Evolutionary conservation across 2,888 invertebrate genomes (phyloP), one percentile per base, ranked within the genome.

Genomic region (Plagodis pulveraria): DNA sequence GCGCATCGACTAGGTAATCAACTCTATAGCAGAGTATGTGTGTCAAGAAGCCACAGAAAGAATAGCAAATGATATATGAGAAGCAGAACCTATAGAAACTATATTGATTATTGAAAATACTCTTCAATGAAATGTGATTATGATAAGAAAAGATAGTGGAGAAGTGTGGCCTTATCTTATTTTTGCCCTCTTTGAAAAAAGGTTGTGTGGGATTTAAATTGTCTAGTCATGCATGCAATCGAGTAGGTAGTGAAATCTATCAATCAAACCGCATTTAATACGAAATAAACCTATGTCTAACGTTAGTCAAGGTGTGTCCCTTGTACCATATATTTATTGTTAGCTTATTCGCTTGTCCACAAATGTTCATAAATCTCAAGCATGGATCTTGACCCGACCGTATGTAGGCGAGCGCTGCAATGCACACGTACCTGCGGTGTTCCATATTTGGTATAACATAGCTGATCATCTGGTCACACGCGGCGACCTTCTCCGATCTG

Each of bases 361-460:
- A 8, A 36, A 36, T 36, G 36, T 36, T 36, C 36, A 8, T 36
- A 36, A 36, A 36, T 8, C 6, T 9, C 36, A 9, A 8, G 36
- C 36, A 9, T 40, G 10, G 10, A 7, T 40, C 40, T 40, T 40
- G 40, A 40, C 40, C 40, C 10, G 8, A 10, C 8, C 8, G 36
- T 43, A 38, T 22, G 41, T 50, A 36, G 42, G 50, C 41, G 12
- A 36, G 36, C 38, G 9, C n/a, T 0, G 41, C 10, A 41, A 41
- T 41, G 10, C 40, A 40, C 10, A 40, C 50, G 47, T 57, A 52
- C 58, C 56, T 53, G 61, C 41, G 5, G 5, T 38, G 53, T 22
- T 50, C 60, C 54, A 35, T 58, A 50, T 55, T 50, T 43, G 54
- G 54, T 22, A 36, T 38, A 6, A 34, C 8, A 32, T 12, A 42